phyloP scores from a whole-genome alignment of 2,888 invertebrate genomes.

The Hipparchia semele region DNA sequence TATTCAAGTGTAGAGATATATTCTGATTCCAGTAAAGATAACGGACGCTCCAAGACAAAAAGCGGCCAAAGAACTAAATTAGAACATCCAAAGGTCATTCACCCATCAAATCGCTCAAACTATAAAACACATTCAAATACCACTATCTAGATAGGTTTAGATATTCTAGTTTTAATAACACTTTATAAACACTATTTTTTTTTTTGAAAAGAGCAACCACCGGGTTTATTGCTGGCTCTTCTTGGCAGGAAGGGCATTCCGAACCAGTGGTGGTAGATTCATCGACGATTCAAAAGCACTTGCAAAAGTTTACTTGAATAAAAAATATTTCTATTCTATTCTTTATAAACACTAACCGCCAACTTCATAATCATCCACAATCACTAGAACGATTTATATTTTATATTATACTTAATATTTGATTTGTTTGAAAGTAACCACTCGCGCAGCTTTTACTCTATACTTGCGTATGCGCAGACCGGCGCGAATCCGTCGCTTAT shows the following conservation, averaged over 20 bases:
- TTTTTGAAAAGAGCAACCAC: no score
- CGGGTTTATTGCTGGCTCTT: no score
- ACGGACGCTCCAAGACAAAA: no score
- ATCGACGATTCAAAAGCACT: background rate
- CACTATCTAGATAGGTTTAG: background rate
- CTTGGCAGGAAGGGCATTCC: no score
- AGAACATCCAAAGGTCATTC: background rate
- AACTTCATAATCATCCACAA: conserved; percentile 47
- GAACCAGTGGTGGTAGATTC: background rate
- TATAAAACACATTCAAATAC: background rate
- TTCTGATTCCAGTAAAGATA: no score
- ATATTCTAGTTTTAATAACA: background rate
- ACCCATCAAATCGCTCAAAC: background rate
- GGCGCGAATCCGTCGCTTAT: background rate
- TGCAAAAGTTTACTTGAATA: no score
- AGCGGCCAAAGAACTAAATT: background rate
- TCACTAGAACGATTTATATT: conserved; percentile 24
- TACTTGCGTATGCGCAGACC: background rate
- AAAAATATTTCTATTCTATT: no score
- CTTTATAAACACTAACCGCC: conserved; percentile 43
- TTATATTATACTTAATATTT: background rate
- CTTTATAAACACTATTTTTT: background rate
- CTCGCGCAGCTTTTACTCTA: conserved; percentile 3
- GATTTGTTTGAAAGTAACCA: background rate
- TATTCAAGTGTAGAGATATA: no score